phyloP scores from a whole-genome alignment of 2,797 vertebrate species.

The Manis javanica region DNA sequence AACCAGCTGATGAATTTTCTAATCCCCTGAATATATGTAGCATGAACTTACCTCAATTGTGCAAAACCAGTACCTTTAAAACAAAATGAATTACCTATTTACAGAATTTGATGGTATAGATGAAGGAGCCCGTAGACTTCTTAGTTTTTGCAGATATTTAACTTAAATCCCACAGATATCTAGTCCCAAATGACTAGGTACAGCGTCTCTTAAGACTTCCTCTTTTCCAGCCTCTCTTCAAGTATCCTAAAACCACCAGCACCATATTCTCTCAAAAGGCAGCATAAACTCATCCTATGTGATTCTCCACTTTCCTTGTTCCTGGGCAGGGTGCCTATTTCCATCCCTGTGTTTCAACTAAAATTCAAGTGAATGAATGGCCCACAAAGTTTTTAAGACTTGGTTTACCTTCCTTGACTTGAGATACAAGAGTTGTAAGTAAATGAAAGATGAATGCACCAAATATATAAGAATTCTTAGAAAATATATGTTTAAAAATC shows the following conservation, averaged over 20 bases:
- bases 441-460: neutral
- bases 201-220: neutral
- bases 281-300: neutral
- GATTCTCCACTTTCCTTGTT: fast-evolving
- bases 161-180: neutral
- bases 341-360: neutral
- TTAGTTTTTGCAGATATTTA: neutral
- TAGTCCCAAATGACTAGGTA: neutral
- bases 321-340: neutral
- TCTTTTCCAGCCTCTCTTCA: neutral
- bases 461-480: neutral
- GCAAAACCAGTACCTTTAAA: conserved; percentile 56
- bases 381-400: neutral
- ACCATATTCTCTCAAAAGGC: neutral
- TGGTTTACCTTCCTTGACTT: neutral
- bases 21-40: neutral
- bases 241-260: neutral
- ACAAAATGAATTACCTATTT: neutral
- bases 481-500: conserved; percentile 1
- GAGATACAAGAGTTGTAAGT: neutral
- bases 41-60: neutral
- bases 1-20: neutral
- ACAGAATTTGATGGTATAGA: neutral
- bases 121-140: conserved; percentile 39
- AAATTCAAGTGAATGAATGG: neutral